Evolutionary conservation across 1,140 invertebrate genomes (phyloP).

Genomic region (Caenorhabditis inopinata): DNA sequence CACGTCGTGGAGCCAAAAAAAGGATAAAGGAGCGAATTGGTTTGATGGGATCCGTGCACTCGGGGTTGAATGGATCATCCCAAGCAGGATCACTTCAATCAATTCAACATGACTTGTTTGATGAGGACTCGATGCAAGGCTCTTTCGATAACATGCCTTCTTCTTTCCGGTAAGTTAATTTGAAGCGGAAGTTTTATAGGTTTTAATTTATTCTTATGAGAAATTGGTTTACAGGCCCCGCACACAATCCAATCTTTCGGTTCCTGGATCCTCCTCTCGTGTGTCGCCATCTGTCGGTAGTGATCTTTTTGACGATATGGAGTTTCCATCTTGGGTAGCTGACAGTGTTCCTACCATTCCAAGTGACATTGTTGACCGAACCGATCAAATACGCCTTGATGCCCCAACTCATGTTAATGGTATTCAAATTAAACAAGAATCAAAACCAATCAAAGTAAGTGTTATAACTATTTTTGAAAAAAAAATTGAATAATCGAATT

Average conservation of each 20-base stretch:
- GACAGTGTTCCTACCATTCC: conserved; percentile 29
- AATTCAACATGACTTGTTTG: conserved; percentile 7
- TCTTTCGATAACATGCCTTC: background rate
- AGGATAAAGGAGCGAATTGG: conserved; percentile 51
- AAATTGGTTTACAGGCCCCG: conserved; percentile 46
- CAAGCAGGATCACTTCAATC: background rate
- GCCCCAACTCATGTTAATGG: background rate
- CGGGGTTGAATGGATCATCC: background rate
- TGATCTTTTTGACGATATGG: conserved; percentile 57
- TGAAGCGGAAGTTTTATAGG: no score
- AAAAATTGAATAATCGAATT: conserved; percentile 32
- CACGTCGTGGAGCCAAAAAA: conserved; percentile 62
- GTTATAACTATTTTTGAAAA: conserved; percentile 2
- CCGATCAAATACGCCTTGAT: conserved; percentile 54
- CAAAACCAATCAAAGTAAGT: conserved; percentile 29
- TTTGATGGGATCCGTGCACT: conserved; percentile 8
- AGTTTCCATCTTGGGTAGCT: conserved; percentile 61
- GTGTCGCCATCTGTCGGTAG: conserved; percentile 55
- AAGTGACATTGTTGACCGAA: conserved; percentile 56
- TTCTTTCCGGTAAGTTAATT: conserved; percentile 17
- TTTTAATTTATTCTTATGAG: background rate
- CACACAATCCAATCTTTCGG: conserved; percentile 59
- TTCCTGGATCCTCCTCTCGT: conserved; percentile 47
- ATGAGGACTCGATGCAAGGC: conserved; percentile 37
- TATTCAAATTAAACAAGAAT: conserved; percentile 36